Evolutionary conservation across 2,113 vertebrate genomes (phyloP).

Genomic region (Kryptolebias marmoratus): DNA sequence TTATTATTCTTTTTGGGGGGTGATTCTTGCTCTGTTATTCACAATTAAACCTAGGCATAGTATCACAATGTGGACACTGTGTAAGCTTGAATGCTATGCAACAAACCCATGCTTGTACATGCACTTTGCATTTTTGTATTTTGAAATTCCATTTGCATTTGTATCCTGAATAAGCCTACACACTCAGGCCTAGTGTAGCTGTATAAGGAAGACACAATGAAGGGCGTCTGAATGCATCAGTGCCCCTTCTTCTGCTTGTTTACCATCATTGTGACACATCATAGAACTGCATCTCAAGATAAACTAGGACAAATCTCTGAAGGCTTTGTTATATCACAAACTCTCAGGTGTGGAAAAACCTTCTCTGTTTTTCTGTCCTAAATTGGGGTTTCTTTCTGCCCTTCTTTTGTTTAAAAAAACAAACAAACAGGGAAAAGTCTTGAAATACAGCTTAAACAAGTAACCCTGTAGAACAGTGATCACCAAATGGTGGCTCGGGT

Average conservation of each 20-base stretch:
- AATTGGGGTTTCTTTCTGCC: conserved; percentile 24
- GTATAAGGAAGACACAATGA: conserved; percentile 1
- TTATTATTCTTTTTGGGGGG: no score
- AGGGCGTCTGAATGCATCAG: conserved; percentile 16
- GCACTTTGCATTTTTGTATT: no score
- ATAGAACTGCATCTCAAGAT: conserved; percentile 69
- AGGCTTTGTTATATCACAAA: conserved; percentile 64
- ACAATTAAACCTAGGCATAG: no score
- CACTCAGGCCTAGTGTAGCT: background rate
- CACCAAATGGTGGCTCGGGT: no score
- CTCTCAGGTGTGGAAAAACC: conserved; percentile 55
- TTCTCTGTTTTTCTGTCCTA: conserved; percentile 23
- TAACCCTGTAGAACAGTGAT: no score
- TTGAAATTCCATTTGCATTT: conserved; percentile 9
- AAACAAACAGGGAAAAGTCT: background rate
- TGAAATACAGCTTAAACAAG: no score
- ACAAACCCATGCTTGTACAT: no score
- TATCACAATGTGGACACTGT: no score
- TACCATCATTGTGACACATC: conserved; percentile 62
- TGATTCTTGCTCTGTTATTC: no score
- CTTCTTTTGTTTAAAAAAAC: conserved; percentile 3
- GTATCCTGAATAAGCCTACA: conserved; percentile 10
- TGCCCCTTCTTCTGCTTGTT: conserved; percentile 72
- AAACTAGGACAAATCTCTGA: conserved; percentile 75
- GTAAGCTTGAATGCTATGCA: no score